phyloP scores from a whole-genome alignment of 2,888 invertebrate genomes.

The Ectemnius continuus region DNA sequence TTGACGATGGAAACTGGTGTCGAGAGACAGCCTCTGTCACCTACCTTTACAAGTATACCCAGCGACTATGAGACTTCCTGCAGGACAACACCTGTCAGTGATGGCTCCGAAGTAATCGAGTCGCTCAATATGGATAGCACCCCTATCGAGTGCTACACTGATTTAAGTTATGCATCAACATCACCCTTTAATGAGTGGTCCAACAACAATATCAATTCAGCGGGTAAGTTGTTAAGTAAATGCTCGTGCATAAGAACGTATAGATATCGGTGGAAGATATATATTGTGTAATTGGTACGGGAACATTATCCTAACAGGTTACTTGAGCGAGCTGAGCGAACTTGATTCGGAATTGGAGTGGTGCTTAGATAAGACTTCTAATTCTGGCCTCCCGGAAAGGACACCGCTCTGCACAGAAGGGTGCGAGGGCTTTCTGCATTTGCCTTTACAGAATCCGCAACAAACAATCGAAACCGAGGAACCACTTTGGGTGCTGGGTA shows the following conservation, averaged over 20 bases:
- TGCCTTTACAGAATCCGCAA: slow-evolving; percentile 68
- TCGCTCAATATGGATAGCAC: slow-evolving; percentile 42
- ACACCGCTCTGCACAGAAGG: slow-evolving; percentile 81
- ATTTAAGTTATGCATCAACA: slow-evolving; percentile 70
- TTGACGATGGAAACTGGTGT: slow-evolving; percentile 63
- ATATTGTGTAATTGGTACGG: too few species aligned
- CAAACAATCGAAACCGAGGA: slow-evolving; percentile 71
- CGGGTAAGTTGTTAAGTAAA: not conserved
- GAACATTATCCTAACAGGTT: slow-evolving; percentile 46
- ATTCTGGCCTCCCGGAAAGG: slow-evolving; percentile 78
- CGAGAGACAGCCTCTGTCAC: slow-evolving; percentile 61
- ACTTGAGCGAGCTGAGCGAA: slow-evolving; percentile 71
- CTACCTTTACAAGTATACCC: slow-evolving; percentile 46
- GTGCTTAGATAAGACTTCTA: slow-evolving; percentile 75
- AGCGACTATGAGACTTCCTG: slow-evolving; percentile 70
- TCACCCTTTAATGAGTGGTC: slow-evolving; percentile 73
- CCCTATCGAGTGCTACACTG: slow-evolving; percentile 68
- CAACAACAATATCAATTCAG: slow-evolving; percentile 44
- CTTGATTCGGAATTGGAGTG: slow-evolving; percentile 74
- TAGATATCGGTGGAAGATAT: not conserved
- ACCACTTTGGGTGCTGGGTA: slow-evolving; percentile 75
- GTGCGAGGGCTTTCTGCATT: slow-evolving; percentile 79
- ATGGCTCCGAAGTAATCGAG: slow-evolving; percentile 62
- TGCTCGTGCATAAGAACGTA: not conserved
- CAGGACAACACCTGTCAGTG: slow-evolving; percentile 59